These are phyloP conservation scores for Crossaster papposus DNA, from an alignment of 53 echinoderm and acorn worm genomes.

Conservation along the genomic window DNA sequence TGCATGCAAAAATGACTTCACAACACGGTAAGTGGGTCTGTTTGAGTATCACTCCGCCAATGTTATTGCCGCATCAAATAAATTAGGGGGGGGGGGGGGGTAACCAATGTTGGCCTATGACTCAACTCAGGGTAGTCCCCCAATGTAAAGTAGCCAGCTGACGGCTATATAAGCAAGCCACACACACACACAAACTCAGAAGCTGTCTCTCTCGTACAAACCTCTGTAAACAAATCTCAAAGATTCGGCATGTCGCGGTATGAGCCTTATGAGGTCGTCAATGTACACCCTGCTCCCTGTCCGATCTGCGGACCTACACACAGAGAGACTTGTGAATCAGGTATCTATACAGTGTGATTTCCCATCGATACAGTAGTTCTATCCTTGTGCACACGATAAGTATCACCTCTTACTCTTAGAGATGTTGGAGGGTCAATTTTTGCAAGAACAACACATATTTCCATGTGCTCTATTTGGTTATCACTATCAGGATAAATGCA, in stretches of 20 bases:
- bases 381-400: no score
- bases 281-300: not conserved
- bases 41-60: constrained; percentile 4
- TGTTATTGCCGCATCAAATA: not conserved
- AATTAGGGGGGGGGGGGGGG: not conserved
- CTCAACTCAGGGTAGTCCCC: not conserved
- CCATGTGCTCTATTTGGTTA: no score
- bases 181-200: not conserved
- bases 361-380: no score
- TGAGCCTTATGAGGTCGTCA: not conserved
- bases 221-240: not conserved
- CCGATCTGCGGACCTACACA: not conserved
- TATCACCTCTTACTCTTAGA: no score
- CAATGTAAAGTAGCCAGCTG: not conserved
- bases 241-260: not conserved
- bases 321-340: not conserved
- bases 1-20: not conserved
- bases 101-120: not conserved
- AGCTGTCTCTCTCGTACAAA: not conserved
- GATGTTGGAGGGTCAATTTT: no score
- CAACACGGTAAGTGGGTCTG: not conserved
- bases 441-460: no score
- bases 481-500: no score
- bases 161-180: not conserved
- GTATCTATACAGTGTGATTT: not conserved